Evolutionary conservation across 2,113 vertebrate genomes (phyloP), one percentile per base, ranked within the genome.

Genomic region (Charadrius vociferus): DNA sequence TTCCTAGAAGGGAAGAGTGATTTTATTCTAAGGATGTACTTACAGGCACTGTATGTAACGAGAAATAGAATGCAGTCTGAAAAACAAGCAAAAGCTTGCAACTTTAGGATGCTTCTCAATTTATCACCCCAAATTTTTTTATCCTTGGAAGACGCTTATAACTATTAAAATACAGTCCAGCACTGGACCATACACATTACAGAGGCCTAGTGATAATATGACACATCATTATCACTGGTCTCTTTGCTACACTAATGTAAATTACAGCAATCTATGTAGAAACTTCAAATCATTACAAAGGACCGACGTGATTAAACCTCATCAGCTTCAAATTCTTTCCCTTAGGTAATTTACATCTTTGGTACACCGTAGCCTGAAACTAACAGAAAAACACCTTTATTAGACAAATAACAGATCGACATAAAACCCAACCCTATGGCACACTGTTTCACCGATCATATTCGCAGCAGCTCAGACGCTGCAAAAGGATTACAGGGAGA

Each of bases 311-410:
- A 94, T 81, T 81, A 88, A 93, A 92, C 34, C n/a, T 80, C 83
- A 80, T 50, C 41, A 39, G 9, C 66, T 78, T 67, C 78, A 41
- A 82, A 78, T 88, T 94, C 81, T 55, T 74, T 81, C 86, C 59
- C 45, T 56, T 45, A 34, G 20, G 58, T 74, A 73, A 85, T 82
- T 66, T 66, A 63, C 34, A 27, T 63, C 93, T 97, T 86, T 91
- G 81, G 93, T 63, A 34, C 6, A 63, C 26, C 74, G 62, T 61
- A 92, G 86, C 50, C 66, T 81, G 94, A 85, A 20, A 56, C 61
- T 92, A 96, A 92, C 59, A 94, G 73, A 56, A 96, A 94, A 94
- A 30, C 59, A 93, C 53, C 18, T 73, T 72, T 90, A 93, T 70
- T 11, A 88, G 93, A 94, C 67, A 92, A 95, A 95, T 18, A 97